phyloP scores from a whole-genome alignment of 1,140 invertebrate species.

The Bombus fervidus region DNA sequence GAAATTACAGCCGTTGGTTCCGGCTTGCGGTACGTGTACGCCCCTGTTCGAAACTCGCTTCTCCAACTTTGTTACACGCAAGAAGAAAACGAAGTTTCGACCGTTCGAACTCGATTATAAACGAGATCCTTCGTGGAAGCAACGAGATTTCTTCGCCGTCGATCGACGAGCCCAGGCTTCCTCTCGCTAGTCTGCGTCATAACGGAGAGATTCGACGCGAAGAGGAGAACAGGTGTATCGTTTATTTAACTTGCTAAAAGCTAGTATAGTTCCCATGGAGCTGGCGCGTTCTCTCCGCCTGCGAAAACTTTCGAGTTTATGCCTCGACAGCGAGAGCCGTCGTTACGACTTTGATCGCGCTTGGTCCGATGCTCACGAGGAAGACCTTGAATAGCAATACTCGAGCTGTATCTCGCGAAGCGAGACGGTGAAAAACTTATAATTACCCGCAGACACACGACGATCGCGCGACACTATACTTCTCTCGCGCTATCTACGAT shows the following conservation, averaged over 20 bases:
- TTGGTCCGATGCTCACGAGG: background rate
- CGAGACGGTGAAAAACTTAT: slow-evolving; percentile 55
- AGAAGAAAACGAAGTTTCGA: slow-evolving; percentile 9
- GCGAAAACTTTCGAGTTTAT: slow-evolving; percentile 20
- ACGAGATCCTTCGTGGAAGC: slow-evolving; percentile 1
- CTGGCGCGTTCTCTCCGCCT: background rate
- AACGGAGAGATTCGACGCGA: background rate
- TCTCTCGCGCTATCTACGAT: slow-evolving; percentile 3
- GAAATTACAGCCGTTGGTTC: slow-evolving; percentile 16
- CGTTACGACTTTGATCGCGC: slow-evolving; percentile 33
- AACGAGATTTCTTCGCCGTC: background rate
- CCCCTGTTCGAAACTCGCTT: background rate
- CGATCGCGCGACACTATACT: too few species aligned
- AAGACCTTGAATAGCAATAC: slow-evolving; percentile 48
- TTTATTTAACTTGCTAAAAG: slow-evolving; percentile 40
- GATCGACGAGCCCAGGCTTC: background rate
- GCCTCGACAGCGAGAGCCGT: slow-evolving; percentile 16
- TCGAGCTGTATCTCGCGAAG: slow-evolving; percentile 23
- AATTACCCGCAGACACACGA: slow-evolving; percentile 51
- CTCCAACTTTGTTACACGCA: background rate
- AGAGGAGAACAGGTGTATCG: background rate
- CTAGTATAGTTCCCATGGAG: background rate
- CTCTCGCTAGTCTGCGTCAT: background rate
- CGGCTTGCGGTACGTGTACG: background rate
- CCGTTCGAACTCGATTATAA: slow-evolving; percentile 14